Evolutionary conservation across 2,113 vertebrate genomes (phyloP).

Genomic region (Ptilorrhoa leucosticta): DNA sequence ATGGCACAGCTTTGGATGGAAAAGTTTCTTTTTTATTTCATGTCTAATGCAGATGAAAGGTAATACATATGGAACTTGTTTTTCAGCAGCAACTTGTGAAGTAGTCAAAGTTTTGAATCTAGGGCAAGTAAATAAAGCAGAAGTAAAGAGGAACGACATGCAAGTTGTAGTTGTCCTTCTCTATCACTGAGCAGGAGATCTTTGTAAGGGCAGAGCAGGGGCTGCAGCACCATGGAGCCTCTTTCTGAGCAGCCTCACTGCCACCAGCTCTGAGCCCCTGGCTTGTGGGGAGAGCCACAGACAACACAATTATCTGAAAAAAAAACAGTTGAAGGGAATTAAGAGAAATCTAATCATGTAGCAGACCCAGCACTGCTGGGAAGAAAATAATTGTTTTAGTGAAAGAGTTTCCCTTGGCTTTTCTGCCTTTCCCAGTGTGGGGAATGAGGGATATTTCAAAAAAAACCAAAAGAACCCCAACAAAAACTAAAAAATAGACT

Average conservation of each 20-base stretch:
- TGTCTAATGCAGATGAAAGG: constrained; percentile 5
- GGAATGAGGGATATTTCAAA: background rate
- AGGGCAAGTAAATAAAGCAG: constrained; percentile 45
- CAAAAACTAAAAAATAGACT: background rate
- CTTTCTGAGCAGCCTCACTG: background rate
- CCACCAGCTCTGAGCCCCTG: background rate
- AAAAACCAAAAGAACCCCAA: too few relatives aligned
- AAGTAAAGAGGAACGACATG: constrained; percentile 32
- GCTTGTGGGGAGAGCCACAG: background rate
- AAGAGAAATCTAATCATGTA: background rate
- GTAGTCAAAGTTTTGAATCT: constrained; percentile 48
- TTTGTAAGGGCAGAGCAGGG: background rate
- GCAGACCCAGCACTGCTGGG: background rate
- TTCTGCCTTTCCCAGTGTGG: background rate
- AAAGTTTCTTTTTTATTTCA: background rate
- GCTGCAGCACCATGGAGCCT: background rate
- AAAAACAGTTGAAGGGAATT: background rate
- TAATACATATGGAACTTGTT: constrained; percentile 46
- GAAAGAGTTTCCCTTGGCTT: background rate
- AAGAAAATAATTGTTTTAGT: background rate
- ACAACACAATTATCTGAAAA: background rate
- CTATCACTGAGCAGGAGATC: background rate
- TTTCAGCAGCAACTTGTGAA: constrained; percentile 8
- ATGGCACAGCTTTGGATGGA: background rate
- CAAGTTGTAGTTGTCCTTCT: constrained; percentile 29